Percentiles rank a stretch among this genome's conserved stretches.
Evolutionary conservation across 1,140 invertebrate species (phyloP).

Genomic region (Brachionus rubens): DNA sequence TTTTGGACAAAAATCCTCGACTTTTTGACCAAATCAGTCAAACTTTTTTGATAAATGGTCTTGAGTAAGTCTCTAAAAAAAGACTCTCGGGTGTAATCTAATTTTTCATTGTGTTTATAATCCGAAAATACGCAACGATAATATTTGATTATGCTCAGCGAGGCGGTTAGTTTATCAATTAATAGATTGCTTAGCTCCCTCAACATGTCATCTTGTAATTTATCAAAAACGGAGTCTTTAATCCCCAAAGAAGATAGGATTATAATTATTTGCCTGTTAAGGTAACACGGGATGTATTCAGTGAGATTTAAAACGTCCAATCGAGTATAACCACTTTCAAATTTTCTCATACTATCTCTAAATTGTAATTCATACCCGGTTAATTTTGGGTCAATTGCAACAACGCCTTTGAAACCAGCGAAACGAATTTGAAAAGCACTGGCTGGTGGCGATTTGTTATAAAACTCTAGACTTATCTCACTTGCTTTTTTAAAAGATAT

Average conservation of each 20-base stretch:
- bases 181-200: not conserved
- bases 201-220: conserved; percentile 13
- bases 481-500: conserved; percentile 49
- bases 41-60: conserved; percentile 9
- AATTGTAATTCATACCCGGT: conserved; percentile 48
- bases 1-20: conserved; percentile 26
- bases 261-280: conserved; percentile 33
- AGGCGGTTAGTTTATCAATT: not conserved
- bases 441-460: not conserved
- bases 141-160: not conserved
- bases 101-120: conserved; percentile 9
- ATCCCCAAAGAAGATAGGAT: conserved; percentile 7
- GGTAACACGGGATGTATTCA: conserved; percentile 15
- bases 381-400: conserved; percentile 50
- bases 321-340: conserved; percentile 47
- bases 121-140: not conserved
- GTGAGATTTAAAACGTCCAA: not conserved
- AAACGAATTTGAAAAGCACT: conserved; percentile 52
- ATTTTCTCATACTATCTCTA: conserved; percentile 54
- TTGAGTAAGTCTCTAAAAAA: not conserved
- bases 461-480: conserved; percentile 30
- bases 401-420: conserved; percentile 53
- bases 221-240: not conserved
- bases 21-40: not conserved
- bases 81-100: not conserved